Conservation (phyloP, 1,140 invertebrate species). For the Bombus breviceps region DNA sequence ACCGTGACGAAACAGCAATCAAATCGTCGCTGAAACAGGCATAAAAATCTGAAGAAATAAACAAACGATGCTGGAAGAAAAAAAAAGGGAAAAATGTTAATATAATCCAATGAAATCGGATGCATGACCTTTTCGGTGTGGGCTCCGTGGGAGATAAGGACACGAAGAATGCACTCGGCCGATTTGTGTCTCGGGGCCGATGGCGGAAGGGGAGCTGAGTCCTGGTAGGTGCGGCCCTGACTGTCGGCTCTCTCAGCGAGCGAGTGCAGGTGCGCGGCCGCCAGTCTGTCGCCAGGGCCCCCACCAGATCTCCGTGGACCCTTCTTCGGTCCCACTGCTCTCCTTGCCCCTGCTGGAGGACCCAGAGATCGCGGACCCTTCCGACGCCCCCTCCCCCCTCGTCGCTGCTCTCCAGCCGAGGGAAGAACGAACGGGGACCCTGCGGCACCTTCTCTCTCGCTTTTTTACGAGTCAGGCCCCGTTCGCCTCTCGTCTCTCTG, state of each 20-base stretch:
- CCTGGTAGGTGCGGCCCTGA: constrained; percentile 72
- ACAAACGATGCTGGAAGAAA: too few relatives aligned
- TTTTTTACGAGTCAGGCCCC: not conserved
- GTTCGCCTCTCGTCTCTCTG: constrained; percentile 1
- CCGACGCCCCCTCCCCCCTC: constrained; percentile 11
- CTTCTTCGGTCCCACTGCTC: constrained; percentile 42
- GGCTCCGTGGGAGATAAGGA: constrained; percentile 61
- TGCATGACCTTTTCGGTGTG: constrained; percentile 45
- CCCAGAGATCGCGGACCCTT: constrained; percentile 58
- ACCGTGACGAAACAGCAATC: not conserved
- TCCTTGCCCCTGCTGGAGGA: constrained; percentile 30
- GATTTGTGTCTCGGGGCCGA: constrained; percentile 51
- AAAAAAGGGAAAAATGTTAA: not conserved
- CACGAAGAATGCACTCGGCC: constrained; percentile 60
- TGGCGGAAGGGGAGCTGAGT: constrained; percentile 61
- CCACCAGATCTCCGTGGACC: constrained; percentile 35
- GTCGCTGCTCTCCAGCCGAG: constrained; percentile 41
- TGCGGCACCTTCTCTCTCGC: constrained; percentile 44
- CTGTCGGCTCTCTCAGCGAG: constrained; percentile 69
- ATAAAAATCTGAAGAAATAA: not conserved
- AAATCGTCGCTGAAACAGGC: not conserved
- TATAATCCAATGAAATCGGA: constrained; percentile 8
- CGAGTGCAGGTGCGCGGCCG: constrained; percentile 80
- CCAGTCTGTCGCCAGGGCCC: constrained; percentile 81
- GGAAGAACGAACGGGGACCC: constrained; percentile 52